These are phyloP conservation scores for Asobara japonica DNA, from an alignment of 1,140 invertebrate genomes.

Conservation along the genomic window DNA sequence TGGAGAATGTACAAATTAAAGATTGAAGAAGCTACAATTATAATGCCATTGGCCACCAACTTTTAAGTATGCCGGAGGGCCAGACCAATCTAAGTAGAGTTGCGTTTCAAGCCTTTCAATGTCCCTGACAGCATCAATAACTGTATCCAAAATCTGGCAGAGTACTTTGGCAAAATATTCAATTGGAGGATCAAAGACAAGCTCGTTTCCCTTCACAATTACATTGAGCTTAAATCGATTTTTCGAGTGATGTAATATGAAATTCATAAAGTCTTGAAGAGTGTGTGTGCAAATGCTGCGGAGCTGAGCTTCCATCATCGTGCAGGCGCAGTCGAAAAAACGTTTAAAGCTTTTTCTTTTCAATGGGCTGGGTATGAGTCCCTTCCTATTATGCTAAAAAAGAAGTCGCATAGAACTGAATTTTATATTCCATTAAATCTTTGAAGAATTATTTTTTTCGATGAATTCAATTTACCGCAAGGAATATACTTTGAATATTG, in stretches of 20 bases:
- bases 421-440: not conserved
- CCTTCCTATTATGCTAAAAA: constrained; percentile 77
- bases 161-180: constrained; percentile 78
- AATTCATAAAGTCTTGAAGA: constrained; percentile 79
- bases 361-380: constrained; percentile 78
- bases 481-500: constrained; percentile 72
- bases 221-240: constrained; percentile 80
- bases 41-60: no score
- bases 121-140: constrained; percentile 75
- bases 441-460: not conserved
- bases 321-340: constrained; percentile 86
- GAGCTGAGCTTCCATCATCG: constrained; percentile 88
- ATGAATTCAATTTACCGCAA: constrained; percentile 42
- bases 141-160: constrained; percentile 75
- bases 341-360: constrained; percentile 75
- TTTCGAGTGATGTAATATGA: constrained; percentile 71
- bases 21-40: no score
- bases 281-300: constrained; percentile 81
- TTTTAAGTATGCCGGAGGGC: constrained; percentile 59
- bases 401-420: not conserved
- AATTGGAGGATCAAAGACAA: constrained; percentile 83
- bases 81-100: constrained; percentile 72
- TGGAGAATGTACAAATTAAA: no score
- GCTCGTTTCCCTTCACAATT: constrained; percentile 73
- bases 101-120: constrained; percentile 81